Conservation (phyloP, 2,888 invertebrate genomes). For the Trachelus stipa region DNA sequence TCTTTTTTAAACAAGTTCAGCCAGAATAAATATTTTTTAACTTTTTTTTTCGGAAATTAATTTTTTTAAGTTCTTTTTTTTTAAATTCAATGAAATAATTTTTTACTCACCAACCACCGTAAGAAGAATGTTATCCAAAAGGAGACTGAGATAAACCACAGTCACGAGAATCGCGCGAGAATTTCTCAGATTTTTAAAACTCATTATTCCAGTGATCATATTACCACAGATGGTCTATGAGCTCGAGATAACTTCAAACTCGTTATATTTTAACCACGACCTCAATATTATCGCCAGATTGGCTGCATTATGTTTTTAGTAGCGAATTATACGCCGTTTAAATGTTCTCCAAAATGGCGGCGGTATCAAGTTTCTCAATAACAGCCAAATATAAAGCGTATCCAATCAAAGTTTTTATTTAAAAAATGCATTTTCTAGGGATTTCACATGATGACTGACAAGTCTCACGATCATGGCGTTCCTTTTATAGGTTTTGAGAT, state of each 20-base stretch:
- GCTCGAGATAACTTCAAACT: not conserved
- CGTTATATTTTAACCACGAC: not conserved
- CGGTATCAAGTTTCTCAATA: not conserved
- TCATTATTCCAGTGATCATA: slow-evolving; percentile 26
- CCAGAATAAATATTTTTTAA: not conserved
- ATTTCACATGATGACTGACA: slow-evolving; percentile 52
- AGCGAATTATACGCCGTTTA: not conserved
- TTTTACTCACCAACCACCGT: slow-evolving; percentile 85
- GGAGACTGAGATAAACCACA: slow-evolving; percentile 80
- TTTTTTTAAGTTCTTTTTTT: not conserved
- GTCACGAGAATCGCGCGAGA: slow-evolving; percentile 66
- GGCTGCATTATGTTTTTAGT: not conserved
- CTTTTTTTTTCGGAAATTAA: not conserved
- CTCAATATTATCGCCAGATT: not conserved
- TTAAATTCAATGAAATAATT: not conserved
- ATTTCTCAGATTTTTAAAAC: slow-evolving; percentile 36
- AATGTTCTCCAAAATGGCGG: not conserved
- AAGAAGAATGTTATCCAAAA: slow-evolving; percentile 87
- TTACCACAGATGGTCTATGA: not conserved
- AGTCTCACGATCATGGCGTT: slow-evolving; percentile 44
- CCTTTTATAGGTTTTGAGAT: slow-evolving; percentile 53
- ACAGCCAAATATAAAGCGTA: not conserved
- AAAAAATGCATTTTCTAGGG: slow-evolving; percentile 14
- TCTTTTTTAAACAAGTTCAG: not conserved
- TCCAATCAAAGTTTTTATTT: not conserved